These are phyloP conservation scores for Sceloporus undulatus DNA, from an alignment of 2,113 vertebrate genomes.

Conservation along the genomic window DNA sequence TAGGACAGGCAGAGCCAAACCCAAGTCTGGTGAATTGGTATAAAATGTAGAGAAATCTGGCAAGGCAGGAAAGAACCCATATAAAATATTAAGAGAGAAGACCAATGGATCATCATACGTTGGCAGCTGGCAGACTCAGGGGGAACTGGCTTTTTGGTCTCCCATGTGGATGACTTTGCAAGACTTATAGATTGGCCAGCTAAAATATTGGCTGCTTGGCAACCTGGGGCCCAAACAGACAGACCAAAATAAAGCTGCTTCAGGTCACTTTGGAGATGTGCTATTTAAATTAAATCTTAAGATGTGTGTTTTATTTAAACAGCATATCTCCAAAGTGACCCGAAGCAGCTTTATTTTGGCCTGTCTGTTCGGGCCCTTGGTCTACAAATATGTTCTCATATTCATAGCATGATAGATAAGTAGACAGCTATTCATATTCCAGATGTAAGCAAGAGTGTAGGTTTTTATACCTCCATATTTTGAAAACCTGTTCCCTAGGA, in stretches of 20 bases:
- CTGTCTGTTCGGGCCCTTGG: too few relatives aligned
- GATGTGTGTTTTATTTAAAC: too few relatives aligned
- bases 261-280: too few relatives aligned
- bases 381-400: too few relatives aligned
- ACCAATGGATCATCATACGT: neutral
- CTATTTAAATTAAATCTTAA: too few relatives aligned
- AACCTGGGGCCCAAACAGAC: neutral
- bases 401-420: neutral
- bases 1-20: too few relatives aligned
- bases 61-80: neutral
- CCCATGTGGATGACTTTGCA: neutral
- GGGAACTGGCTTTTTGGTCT: neutral
- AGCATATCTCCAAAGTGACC: too few relatives aligned
- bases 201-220: neutral
- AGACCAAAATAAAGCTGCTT: too few relatives aligned
- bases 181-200: neutral
- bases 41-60: neutral
- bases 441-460: neutral
- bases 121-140: neutral
- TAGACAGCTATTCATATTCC: neutral
- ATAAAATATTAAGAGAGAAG: too few relatives aligned
- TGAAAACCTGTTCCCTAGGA: conserved; percentile 32
- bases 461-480: conserved; percentile 20
- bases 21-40: neutral
- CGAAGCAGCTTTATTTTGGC: too few relatives aligned